Evolutionary conservation across 2,113 vertebrate species (phyloP), one percentile per base, ranked within the genome.

Genomic region (Eclectus roratus): DNA sequence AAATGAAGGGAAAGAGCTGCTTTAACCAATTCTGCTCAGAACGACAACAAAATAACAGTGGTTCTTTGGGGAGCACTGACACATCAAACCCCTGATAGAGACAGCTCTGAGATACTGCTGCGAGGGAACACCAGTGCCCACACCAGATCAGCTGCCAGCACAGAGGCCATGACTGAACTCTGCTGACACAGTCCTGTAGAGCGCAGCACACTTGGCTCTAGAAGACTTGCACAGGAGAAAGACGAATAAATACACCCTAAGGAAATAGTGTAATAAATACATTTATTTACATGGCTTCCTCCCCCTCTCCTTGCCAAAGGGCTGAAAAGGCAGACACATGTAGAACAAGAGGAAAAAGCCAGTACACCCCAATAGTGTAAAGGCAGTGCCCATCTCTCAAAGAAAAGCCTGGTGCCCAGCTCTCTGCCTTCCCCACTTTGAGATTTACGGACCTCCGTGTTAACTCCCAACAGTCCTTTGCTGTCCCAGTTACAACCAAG

Each of bases 271-370:
- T 11, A 89, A 13, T 63, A 69, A 84, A 37, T 83, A 52, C 4
- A 35, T 94, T 90, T 96, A 96, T 95, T 97, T 64, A 81, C 53
- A 43, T 13, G 13, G 44, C 35, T 44, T 61, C 64, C 64, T 82
- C 25, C 28, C 27, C 31, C n/a, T 17, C 19, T 83, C 47, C 31
- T 56, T 56, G 18, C 31, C 49, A 39, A 13, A 31, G 15, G 31
- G 53, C 52, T 66, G 44, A 49, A 39, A 41, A 53, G 11, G 50
- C 47, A 68, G 39, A 33, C 11, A 56, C 41, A 44, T 2, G 9
- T 33, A 50, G 31, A 84, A 53, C 31, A 53, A n/a, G 6, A 68
- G 24, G 52, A 66, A 86, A 79, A 64, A 55, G 35, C 18, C 53
- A 49, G 31, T 16, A 80, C 39, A 29, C 6, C 11, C 18, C 55